Conservation (phyloP, 2,888 invertebrate species). For the Anthophora plumipes region DNA sequence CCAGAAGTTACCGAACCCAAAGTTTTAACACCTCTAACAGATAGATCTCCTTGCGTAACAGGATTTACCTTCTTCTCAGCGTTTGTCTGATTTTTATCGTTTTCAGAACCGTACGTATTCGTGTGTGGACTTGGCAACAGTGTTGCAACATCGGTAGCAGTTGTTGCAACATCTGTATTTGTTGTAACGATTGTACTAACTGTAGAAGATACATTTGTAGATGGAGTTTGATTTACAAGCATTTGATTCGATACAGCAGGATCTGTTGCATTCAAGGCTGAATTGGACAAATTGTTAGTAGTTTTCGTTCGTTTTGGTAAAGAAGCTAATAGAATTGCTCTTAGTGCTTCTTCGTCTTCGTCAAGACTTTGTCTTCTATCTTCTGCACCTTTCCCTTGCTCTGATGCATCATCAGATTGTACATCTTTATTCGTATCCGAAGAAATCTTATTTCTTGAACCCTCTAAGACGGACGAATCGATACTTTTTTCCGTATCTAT, state of each 20-base stretch:
- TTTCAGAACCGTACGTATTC: slow-evolving; percentile 24
- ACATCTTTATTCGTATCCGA: slow-evolving; percentile 1
- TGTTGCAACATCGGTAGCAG: slow-evolving; percentile 12
- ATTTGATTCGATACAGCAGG: slow-evolving; percentile 16
- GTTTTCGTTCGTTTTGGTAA: slow-evolving; percentile 74
- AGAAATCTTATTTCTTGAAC: not conserved
- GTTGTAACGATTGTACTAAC: not conserved
- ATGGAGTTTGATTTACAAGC: not conserved
- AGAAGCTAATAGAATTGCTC: slow-evolving; percentile 80
- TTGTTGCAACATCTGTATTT: slow-evolving; percentile 4
- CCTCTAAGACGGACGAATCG: not conserved
- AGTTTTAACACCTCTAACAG: not conserved
- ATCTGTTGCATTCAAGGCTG: not conserved
- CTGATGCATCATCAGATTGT: not conserved
- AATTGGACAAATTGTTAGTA: not conserved
- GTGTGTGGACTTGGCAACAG: not conserved
- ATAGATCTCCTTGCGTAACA: not conserved
- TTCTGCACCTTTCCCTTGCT: slow-evolving; percentile 5
- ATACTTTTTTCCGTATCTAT: not conserved
- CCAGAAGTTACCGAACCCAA: slow-evolving; percentile 8
- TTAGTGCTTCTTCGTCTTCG: slow-evolving; percentile 81
- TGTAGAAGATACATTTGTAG: not conserved
- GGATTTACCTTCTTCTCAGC: not conserved
- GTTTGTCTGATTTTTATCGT: slow-evolving; percentile 33
- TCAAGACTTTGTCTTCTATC: slow-evolving; percentile 78